Base-by-base conservation (phyloP, 2,888 invertebrate species). In the Rosalia funebris region DNA sequence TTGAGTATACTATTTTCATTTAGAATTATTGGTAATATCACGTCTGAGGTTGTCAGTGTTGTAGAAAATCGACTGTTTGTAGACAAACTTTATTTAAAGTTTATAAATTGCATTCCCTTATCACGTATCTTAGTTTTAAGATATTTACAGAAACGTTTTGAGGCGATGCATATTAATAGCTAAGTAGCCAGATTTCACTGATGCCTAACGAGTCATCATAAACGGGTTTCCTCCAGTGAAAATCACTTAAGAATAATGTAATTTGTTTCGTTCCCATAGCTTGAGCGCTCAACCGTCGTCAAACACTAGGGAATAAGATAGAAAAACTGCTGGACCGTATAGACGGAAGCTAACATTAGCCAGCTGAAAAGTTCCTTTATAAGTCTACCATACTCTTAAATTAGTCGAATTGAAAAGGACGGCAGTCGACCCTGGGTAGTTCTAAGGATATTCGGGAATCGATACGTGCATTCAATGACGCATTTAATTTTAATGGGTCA, bases 401-500 rank as follows among this genome's bases (percentile, higher is more conserved):
- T 78, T 78, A 77, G 75, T 68, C 68, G 72, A 69, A 73, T 71
- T 72, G 70, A 69, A 71, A 71, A 63, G 65, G 63, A 47, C 57
- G 60, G 55, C 57, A 55, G 57, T 44, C 47, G 58, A 62, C 55
- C 56, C 60, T 37, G 39, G 37, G 52, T 48, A 48, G 19, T 48
- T 48, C 41, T 53, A 57, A 66, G 48, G 47, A 54, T 41, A 25
- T 47, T 19, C 45, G 31, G 44, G 62, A 69, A 71, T 71, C 71
- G 71, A 74, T 73, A 72, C 64, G 62, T 61, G 57, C 59, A 72
- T 68, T 71, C 74, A 77, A 72, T 73, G 75, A 72, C 65, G 73
- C 77, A 72, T 75, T 74, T 67, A 67, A 75, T 76, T 77, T 77
- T 77, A 77, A 77, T 75, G 73, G 73, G 63, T 66, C 62, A 64